Evolutionary conservation across 2,888 invertebrate species (phyloP).

Genomic region (Oxycera nigricornis): DNA sequence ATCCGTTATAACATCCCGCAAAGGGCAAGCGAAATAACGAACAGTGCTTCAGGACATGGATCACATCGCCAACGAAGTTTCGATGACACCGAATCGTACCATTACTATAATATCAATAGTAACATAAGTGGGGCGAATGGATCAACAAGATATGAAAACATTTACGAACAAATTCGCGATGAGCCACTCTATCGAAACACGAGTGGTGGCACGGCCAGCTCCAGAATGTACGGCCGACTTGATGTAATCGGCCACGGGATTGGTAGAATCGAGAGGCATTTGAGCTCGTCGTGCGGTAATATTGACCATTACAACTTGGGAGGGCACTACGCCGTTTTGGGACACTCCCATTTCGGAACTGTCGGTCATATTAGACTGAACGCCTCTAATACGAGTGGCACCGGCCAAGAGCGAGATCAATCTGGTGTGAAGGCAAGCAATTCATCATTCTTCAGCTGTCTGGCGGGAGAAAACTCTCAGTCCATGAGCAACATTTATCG

Average conservation of each 20-base stretch:
- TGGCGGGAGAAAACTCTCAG: constrained; percentile 62
- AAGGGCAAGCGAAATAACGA: constrained; percentile 54
- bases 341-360: constrained; percentile 62
- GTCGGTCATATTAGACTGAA: constrained; percentile 62
- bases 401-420: constrained; percentile 43
- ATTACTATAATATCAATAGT: constrained; percentile 58
- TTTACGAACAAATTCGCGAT: constrained; percentile 66
- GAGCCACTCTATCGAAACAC: constrained; percentile 60
- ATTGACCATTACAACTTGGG: constrained; percentile 64
- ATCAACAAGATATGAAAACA: constrained; percentile 62
- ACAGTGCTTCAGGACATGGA: constrained; percentile 37
- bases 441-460: constrained; percentile 61
- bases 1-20: constrained; percentile 45
- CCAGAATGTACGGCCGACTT: constrained; percentile 64
- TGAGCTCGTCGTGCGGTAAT: constrained; percentile 73
- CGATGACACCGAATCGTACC: constrained; percentile 61
- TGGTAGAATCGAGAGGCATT: constrained; percentile 67
- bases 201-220: constrained; percentile 48
- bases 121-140: constrained; percentile 48
- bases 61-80: constrained; percentile 58
- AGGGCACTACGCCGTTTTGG: constrained; percentile 61
- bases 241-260: constrained; percentile 66
- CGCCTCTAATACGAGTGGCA: constrained; percentile 49
- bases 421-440: constrained; percentile 59
- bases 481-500: constrained; percentile 62